Percentiles rank a stretch among this genome's conserved stretches.
phyloP scores from a whole-genome alignment of 2,113 vertebrate species.

The Scolopax mira region DNA sequence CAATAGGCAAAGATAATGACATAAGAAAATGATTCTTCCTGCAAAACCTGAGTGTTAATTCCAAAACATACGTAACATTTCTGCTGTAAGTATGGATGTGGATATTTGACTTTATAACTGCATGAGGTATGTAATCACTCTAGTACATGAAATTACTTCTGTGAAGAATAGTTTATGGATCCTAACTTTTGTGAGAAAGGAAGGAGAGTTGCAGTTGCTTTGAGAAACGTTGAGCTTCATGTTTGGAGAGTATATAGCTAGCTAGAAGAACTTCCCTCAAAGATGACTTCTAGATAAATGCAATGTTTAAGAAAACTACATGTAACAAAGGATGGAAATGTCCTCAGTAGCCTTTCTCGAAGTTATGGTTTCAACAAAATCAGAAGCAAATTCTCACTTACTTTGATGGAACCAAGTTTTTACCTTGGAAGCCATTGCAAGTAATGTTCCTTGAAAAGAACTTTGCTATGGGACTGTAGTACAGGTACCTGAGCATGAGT shows the following conservation, averaged over 20 bases:
- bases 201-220: neutral
- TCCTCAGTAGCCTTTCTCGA: neutral
- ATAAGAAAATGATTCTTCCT: neutral
- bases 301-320: neutral
- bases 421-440: neutral
- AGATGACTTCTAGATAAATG: neutral
- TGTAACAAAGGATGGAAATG: fast-evolving
- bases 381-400: neutral
- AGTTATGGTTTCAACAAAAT: neutral
- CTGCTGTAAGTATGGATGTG: neutral
- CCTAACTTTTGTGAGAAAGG: neutral
- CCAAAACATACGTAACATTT: neutral
- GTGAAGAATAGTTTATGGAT: neutral
- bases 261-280: neutral
- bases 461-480: neutral
- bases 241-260: neutral
- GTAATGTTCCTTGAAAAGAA: neutral
- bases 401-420: neutral
- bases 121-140: neutral
- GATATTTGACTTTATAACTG: neutral
- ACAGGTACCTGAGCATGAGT: neutral
- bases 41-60: neutral
- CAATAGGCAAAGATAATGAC: neutral
- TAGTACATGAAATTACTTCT: neutral
- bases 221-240: neutral